phyloP scores from a whole-genome alignment of 1,140 invertebrate genomes.

The Teleopsis dalmanni region DNA sequence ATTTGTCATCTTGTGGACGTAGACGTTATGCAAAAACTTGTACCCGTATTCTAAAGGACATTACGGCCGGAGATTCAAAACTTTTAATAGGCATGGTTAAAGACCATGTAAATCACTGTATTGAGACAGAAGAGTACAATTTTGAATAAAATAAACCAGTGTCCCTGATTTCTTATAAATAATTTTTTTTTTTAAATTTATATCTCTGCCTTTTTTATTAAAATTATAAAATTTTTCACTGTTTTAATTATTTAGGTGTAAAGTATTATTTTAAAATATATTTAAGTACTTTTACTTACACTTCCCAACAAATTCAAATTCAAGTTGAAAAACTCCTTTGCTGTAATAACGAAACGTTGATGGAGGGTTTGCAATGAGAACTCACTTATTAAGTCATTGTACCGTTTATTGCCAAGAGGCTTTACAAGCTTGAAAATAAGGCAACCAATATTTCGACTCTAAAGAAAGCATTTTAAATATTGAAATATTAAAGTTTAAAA shows the following conservation, averaged over 20 bases:
- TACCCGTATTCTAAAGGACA: too few species aligned
- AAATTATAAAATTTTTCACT: neutral
- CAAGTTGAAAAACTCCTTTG: slow-evolving; percentile 37
- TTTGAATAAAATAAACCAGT: too few species aligned
- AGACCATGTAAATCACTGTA: too few species aligned
- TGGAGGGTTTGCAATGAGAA: slow-evolving; percentile 34
- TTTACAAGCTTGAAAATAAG: slow-evolving; percentile 8
- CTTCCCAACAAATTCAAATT: slow-evolving; percentile 32
- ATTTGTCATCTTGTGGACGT: too few species aligned
- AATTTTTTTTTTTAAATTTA: too few species aligned
- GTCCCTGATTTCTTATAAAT: too few species aligned
- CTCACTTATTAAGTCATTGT: slow-evolving; percentile 35
- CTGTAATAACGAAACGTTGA: slow-evolving; percentile 33
- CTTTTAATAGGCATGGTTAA: too few species aligned
- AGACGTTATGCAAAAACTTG: too few species aligned
- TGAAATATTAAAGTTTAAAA: neutral
- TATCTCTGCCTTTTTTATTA: neutral
- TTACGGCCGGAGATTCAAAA: too few species aligned
- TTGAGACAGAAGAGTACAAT: too few species aligned
- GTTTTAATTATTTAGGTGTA: neutral
- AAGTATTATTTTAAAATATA: neutral
- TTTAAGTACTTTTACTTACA: slow-evolving; percentile 15
- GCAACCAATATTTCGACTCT: slow-evolving; percentile 6
- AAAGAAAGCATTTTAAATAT: neutral
- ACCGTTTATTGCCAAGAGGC: slow-evolving; percentile 25